These are phyloP conservation scores for Cyprinodon variegatus DNA, from an alignment of 2,113 vertebrate species.

Conservation along the genomic window DNA sequence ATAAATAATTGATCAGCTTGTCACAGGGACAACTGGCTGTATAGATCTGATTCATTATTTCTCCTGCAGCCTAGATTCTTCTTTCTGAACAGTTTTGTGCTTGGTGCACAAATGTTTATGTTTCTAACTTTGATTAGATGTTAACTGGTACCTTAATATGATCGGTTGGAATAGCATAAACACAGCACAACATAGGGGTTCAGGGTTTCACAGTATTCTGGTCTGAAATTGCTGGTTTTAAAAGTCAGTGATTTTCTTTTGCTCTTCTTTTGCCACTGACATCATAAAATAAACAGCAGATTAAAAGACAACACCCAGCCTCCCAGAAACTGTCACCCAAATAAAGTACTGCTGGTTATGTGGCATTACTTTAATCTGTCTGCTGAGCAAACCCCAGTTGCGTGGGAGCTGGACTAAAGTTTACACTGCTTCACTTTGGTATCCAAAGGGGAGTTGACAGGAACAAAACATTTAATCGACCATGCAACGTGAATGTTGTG, in stretches of 20 bases:
- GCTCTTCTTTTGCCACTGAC: background rate
- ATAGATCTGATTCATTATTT: slow-evolving; percentile 40
- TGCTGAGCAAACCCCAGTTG: background rate
- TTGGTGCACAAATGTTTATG: background rate
- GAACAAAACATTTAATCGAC: no score
- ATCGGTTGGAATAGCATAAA: background rate
- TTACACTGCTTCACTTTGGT: background rate
- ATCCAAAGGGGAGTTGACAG: no score
- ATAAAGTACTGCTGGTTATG: background rate
- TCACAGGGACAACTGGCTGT: slow-evolving; percentile 24
- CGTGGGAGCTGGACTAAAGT: background rate
- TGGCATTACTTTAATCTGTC: background rate
- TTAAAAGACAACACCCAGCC: background rate
- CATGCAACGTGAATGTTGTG: no score
- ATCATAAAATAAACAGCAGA: background rate
- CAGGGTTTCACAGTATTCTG: background rate
- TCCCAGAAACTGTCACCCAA: background rate
- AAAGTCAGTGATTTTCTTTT: background rate
- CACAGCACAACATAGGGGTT: background rate
- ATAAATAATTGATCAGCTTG: slow-evolving; percentile 56
- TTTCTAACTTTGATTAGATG: background rate
- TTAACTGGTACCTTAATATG: background rate
- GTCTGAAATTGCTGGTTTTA: background rate
- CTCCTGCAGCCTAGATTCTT: slow-evolving; percentile 36
- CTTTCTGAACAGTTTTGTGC: background rate